Percentiles rank a stretch among this genome's conserved stretches.
phyloP scores from a whole-genome alignment of 2,797 vertebrate genomes.

The Pachyuromys duprasi region DNA sequence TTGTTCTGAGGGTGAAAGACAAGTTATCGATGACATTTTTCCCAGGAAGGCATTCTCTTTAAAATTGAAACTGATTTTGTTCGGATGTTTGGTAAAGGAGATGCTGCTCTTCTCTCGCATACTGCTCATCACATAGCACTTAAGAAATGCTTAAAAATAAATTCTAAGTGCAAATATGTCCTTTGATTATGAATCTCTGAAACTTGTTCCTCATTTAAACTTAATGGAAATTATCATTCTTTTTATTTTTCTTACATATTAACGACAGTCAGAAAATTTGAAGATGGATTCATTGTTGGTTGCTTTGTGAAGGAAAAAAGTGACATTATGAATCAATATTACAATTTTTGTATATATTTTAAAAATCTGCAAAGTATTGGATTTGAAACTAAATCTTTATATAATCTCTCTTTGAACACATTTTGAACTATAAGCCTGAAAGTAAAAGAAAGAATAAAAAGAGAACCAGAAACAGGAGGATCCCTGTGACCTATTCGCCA shows the following conservation, averaged over 20 bases:
- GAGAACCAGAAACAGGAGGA: background rate
- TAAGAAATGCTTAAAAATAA: slow-evolving; percentile 24
- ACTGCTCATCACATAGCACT: background rate
- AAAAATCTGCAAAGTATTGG: background rate
- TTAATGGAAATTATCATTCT: slow-evolving; percentile 6
- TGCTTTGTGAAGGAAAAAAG: slow-evolving; percentile 8
- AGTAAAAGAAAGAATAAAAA: background rate
- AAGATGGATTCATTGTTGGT: background rate
- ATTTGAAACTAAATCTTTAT: slow-evolving; percentile 21
- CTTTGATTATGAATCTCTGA: slow-evolving; percentile 10
- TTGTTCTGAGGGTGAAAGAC: slow-evolving; percentile 79
- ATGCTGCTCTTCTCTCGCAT: background rate
- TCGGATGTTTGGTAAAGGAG: slow-evolving; percentile 60
- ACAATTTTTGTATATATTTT: background rate
- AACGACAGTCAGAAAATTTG: background rate
- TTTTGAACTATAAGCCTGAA: background rate
- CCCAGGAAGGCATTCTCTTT: slow-evolving; percentile 66
- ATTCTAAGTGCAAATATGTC: background rate
- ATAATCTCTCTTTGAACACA: background rate
- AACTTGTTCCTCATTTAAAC: slow-evolving; percentile 34
- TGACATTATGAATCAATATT: slow-evolving; percentile 19
- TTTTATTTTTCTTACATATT: slow-evolving; percentile 3
- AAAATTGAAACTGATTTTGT: slow-evolving; percentile 71
- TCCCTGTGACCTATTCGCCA: fast-evolving
- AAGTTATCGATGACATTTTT: slow-evolving; percentile 81